These are phyloP conservation scores for Idris sp. DNA, from an alignment of 1,140 invertebrate species.

Conservation along the genomic window DNA sequence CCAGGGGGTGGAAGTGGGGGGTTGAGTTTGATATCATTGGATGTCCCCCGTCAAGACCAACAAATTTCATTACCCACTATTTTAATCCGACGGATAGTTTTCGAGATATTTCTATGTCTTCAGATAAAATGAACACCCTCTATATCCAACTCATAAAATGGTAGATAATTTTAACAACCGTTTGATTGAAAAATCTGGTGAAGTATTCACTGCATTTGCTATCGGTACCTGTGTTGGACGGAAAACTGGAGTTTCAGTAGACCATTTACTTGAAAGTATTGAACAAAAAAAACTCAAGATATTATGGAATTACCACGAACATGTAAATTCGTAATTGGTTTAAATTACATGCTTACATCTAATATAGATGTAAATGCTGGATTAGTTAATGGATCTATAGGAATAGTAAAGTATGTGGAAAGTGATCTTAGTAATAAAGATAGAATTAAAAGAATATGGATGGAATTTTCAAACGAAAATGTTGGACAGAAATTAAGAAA, in stretches of 20 bases:
- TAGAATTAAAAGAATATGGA: constrained; percentile 6
- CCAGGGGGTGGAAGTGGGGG: too few relatives aligned
- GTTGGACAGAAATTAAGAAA: neutral
- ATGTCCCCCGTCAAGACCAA: too few relatives aligned
- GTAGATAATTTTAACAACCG: constrained; percentile 6
- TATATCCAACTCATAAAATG: constrained; percentile 7
- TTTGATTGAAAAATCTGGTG: neutral
- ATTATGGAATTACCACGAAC: constrained; percentile 9
- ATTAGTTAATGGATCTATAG: constrained; percentile 8
- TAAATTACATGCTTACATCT: constrained; percentile 22
- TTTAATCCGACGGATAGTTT: too few relatives aligned
- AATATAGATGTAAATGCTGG: constrained; percentile 14
- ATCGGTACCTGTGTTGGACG: neutral
- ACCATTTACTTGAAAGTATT: constrained; percentile 1
- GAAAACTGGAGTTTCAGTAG: neutral
- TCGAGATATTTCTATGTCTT: too few relatives aligned
- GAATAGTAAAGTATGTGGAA: neutral
- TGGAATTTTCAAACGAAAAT: neutral
- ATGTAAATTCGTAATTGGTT: constrained; percentile 10
- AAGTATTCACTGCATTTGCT: constrained; percentile 7
- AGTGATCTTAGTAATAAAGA: neutral
- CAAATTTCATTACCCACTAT: too few relatives aligned
- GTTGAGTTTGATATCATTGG: too few relatives aligned
- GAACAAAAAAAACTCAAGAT: constrained; percentile 1
- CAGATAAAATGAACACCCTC: too few relatives aligned